These are phyloP conservation scores for Eutrigla gurnardus DNA, from an alignment of 2,797 vertebrate genomes.

Conservation along the genomic window DNA sequence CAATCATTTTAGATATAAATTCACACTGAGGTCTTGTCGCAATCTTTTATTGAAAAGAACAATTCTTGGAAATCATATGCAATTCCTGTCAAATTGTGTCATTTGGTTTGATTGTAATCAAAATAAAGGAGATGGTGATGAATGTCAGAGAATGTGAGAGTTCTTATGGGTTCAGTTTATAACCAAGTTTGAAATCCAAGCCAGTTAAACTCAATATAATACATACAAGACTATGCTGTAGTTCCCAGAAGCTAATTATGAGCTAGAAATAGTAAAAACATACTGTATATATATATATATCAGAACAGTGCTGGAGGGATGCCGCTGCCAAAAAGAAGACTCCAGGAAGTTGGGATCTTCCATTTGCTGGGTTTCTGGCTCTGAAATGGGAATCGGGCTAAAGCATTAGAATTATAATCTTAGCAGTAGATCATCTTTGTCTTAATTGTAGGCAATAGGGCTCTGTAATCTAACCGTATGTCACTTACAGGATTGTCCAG, in stretches of 20 bases:
- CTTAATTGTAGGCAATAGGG: neutral
- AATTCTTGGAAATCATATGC: neutral
- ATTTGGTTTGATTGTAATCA: neutral
- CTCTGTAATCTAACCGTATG: neutral
- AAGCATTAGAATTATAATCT: neutral
- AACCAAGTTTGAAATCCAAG: neutral
- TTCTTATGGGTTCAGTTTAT: neutral
- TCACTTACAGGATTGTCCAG: slow-evolving; percentile 87
- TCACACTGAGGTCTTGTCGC: slow-evolving; percentile 8
- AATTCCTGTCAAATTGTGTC: neutral
- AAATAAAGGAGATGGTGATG: slow-evolving; percentile 6
- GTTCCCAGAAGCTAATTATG: neutral
- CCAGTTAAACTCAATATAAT: neutral
- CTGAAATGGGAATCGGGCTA: slow-evolving; percentile 59
- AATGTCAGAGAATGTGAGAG: neutral
- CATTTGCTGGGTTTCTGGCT: slow-evolving; percentile 80
- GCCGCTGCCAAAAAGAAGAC: slow-evolving; percentile 92
- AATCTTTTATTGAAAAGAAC: slow-evolving; percentile 46
- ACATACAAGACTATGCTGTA: neutral
- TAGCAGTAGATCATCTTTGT: neutral
- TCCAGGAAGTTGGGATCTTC: slow-evolving; percentile 95
- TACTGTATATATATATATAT: slow-evolving; percentile 47
- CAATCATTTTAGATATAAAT: slow-evolving; percentile 12
- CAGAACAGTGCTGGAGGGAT: slow-evolving; percentile 94
- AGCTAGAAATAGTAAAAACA: slow-evolving; percentile 2